Base-by-base conservation (phyloP, 1,140 invertebrate genomes). In the Drosophila funebris region DNA sequence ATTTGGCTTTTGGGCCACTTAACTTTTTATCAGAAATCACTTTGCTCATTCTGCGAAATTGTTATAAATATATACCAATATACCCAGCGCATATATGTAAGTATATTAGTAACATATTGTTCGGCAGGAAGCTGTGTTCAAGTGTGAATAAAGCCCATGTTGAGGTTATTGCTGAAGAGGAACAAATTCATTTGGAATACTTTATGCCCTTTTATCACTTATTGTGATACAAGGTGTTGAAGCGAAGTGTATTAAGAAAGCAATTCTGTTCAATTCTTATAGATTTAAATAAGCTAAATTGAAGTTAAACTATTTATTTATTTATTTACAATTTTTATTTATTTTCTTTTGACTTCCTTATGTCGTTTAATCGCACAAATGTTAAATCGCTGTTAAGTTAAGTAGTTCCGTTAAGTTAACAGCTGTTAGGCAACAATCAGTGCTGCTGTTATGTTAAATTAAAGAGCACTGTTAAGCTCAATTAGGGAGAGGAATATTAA, bases 1-100 rank as follows among this genome's bases (percentile, higher is more conserved):
- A 52, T 58, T 67, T 58, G 63, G 63, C 54, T 68, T 64, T 71
- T 57, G 71, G 79, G 82, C 73, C 81, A 85, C 81, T 87, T 85
- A 87, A 87, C 73, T 81, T 85, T 84, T 85, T 81, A 83, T 83
- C 79, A 69, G 80, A 83, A 83, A 83, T 79, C 78, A 81, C 66
- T 85, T 85, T 68, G 62, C 46, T 24, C 57, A 64, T 85, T 85
- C 81, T 57, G 81, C 81, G 81, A 85, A 85, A 69, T 87, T 81
- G 68, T 60, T 44, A 72, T 72, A 66, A 66, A 62, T 70, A 37
- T 63, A 36, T 56, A 54, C 13, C 33, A 5, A 46, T 16, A 14
- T n/a, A 27, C 29, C 37, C 9, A 14, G 5, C 41, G 11, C 39
- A 0, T 41, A 41, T 24, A 24, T 24, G 8, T 20, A 20, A 22